Percentiles rank a stretch among this genome's conserved stretches.
Conservation (phyloP, 2,888 invertebrate genomes). For the Gibbula magus region DNA sequence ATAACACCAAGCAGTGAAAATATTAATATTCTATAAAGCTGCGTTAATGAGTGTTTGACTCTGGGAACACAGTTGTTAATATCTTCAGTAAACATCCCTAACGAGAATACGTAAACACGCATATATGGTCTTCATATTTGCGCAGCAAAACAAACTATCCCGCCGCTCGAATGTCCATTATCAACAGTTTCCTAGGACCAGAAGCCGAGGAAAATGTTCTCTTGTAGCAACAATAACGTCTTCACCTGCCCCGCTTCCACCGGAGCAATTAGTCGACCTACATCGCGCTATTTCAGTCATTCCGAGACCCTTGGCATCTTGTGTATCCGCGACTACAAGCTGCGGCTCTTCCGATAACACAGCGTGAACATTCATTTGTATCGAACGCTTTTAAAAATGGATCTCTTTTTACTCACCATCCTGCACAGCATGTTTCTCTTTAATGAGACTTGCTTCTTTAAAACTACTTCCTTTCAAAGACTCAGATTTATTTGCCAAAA, state of each 20-base stretch:
- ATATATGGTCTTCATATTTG: neutral
- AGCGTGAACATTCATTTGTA: neutral
- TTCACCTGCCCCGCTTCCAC: neutral
- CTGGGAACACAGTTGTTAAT: too few species aligned
- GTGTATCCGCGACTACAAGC: neutral
- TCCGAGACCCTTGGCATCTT: neutral
- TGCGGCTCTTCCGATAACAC: neutral
- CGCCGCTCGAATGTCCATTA: neutral
- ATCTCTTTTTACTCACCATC: neutral
- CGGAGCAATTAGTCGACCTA: neutral
- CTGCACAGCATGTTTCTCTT: neutral
- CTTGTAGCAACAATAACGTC: neutral
- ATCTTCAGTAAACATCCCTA: neutral
- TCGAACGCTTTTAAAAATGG: neutral
- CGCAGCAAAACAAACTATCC: neutral
- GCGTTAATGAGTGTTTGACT: too few species aligned
- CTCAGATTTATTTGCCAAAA: neutral
- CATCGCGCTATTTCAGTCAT: neutral
- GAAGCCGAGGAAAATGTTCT: neutral
- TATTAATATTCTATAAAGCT: too few species aligned
- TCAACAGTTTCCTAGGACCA: neutral
- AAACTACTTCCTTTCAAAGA: neutral
- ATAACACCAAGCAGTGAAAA: too few species aligned
- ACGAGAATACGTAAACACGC: neutral
- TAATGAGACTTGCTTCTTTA: neutral